A percentile compares a stretch with the other conserved stretches of the same genome.
Conservation (phyloP, 2,797 vertebrate genomes). For the Mus minutoides region DNA sequence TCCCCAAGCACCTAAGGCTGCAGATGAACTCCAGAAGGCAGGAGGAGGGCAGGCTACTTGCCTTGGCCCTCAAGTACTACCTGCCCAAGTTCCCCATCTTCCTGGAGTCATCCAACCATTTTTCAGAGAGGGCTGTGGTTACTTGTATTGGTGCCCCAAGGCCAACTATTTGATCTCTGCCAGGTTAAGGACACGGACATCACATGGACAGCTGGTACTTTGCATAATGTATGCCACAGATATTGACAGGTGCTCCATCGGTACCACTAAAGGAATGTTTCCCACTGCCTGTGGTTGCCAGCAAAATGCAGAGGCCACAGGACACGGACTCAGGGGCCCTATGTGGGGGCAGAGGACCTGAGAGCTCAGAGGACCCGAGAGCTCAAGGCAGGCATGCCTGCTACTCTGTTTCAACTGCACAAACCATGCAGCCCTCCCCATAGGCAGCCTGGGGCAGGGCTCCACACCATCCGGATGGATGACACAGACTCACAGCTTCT, state of each 20-base stretch:
- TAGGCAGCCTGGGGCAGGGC: background rate
- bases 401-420: background rate
- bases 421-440: background rate
- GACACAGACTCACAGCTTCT: background rate
- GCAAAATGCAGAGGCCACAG: rapidly evolving
- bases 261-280: rapidly evolving
- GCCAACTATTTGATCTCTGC: background rate
- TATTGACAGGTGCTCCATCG: background rate
- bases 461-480: rapidly evolving
- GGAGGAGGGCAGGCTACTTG: background rate
- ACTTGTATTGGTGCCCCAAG: background rate
- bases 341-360: background rate
- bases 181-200: rapidly evolving
- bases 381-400: rapidly evolving
- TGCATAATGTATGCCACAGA: background rate
- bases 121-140: rapidly evolving
- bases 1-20: background rate
- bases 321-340: background rate
- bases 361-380: background rate
- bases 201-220: rapidly evolving
- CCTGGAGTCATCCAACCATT: background rate
- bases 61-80: rapidly evolving
- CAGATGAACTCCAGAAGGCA: background rate
- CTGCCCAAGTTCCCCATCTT: rapidly evolving
- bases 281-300: background rate